phyloP scores from a whole-genome alignment of 1,140 invertebrate species.

The Pseudoatta argentina region DNA sequence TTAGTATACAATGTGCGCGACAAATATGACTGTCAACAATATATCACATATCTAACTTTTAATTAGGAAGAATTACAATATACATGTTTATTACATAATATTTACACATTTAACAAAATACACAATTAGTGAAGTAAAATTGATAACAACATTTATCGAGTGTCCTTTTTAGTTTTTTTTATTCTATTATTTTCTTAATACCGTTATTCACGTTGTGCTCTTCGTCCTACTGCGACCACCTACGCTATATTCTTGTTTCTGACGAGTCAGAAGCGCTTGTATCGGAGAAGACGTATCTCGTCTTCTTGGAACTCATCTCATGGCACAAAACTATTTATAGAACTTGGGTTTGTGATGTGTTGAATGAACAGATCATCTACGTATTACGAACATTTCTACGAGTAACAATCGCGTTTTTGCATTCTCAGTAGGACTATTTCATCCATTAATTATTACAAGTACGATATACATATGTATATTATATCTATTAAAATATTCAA shows the following conservation, averaged over 20 bases:
- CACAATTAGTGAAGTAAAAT: no score
- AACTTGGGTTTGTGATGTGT: slow-evolving; percentile 34
- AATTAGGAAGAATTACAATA: no score
- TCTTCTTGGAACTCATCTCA: slow-evolving; percentile 70
- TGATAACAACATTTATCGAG: no score
- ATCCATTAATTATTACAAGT: slow-evolving; percentile 1
- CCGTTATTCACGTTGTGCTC: background rate
- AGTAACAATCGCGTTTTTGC: slow-evolving; percentile 48
- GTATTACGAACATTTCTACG: slow-evolving; percentile 58
- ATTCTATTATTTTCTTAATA: no score
- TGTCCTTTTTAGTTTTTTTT: no score
- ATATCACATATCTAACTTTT: no score
- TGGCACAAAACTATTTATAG: slow-evolving; percentile 70
- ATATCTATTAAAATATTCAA: background rate
- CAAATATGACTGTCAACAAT: no score
- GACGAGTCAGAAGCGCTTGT: slow-evolving; percentile 34
- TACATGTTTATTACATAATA: no score
- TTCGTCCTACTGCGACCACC: slow-evolving; percentile 41
- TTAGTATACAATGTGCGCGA: no score
- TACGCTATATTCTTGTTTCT: slow-evolving; percentile 65
- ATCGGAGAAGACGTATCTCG: slow-evolving; percentile 19
- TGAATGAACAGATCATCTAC: slow-evolving; percentile 68
- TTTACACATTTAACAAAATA: no score
- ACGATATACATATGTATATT: no score
- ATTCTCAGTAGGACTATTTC: background rate